phyloP scores from a whole-genome alignment of 1,140 invertebrate genomes.

The Hylaeus anthracinus region DNA sequence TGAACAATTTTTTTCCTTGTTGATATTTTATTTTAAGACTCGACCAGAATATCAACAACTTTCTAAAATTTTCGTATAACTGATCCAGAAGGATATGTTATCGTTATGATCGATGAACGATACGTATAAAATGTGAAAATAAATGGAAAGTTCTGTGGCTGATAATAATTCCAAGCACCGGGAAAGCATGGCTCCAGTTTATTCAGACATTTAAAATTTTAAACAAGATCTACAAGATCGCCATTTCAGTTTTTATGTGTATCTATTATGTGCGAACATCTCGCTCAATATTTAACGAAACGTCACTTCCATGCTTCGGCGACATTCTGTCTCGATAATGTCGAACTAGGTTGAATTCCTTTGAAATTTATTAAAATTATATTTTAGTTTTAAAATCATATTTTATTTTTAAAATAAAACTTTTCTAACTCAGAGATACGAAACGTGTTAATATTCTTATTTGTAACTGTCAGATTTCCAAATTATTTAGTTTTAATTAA shows the following conservation, averaged over 20 bases:
- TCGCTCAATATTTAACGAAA: constrained; percentile 31
- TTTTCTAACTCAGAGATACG: too few species aligned
- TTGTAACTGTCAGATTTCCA: too few species aligned
- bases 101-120: not conserved
- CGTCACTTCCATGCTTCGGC: constrained; percentile 19
- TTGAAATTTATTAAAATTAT: not conserved
- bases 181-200: not conserved
- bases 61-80: not conserved
- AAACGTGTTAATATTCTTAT: too few species aligned
- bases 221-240: not conserved
- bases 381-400: too few species aligned
- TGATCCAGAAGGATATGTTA: not conserved
- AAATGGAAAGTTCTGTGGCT: not conserved
- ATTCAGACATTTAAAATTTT: constrained; percentile 6
- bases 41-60: not conserved
- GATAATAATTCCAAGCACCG: not conserved
- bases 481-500: too few species aligned
- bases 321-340: not conserved
- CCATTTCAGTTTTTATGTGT: constrained; percentile 13
- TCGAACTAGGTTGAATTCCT: not conserved
- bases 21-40: too few species aligned
- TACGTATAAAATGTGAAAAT: not conserved
- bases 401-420: too few species aligned
- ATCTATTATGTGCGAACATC: not conserved
- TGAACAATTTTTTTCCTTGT: too few species aligned